Evolutionary conservation across 1,140 invertebrate genomes (phyloP).

Genomic region (Arion vulgaris): DNA sequence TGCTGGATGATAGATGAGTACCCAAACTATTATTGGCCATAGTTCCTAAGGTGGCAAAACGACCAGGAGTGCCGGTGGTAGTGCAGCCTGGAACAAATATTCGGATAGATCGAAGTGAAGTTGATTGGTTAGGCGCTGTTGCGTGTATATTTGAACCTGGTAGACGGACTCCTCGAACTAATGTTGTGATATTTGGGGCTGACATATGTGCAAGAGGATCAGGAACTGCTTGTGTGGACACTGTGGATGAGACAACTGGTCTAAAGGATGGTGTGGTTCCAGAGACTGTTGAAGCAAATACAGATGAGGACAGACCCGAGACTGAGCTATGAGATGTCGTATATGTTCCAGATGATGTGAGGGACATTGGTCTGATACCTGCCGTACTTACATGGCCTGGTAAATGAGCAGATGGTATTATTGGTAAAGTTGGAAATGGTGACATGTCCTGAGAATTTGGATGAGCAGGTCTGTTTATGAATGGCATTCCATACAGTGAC

Average conservation of each 20-base stretch:
- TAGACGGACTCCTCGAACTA: too few relatives aligned
- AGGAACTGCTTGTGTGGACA: background rate
- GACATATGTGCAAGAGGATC: background rate
- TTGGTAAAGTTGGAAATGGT: background rate
- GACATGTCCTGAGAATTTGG: background rate
- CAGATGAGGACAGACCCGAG: background rate
- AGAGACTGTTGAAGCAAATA: background rate
- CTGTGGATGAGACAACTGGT: background rate
- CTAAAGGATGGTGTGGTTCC: background rate
- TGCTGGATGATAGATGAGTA: background rate
- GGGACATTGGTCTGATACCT: background rate
- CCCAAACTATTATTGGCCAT: too few relatives aligned
- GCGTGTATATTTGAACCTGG: background rate
- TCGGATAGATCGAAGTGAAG: background rate
- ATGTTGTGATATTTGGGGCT: background rate
- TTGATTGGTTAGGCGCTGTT: background rate
- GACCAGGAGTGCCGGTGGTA: too few relatives aligned
- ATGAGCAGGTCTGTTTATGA: background rate
- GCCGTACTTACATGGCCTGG: background rate
- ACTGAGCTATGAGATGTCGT: background rate
- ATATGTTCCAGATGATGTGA: background rate
- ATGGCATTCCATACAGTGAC: background rate
- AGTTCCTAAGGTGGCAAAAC: too few relatives aligned
- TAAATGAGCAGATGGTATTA: background rate
- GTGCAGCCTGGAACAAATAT: slow-evolving; percentile 31